These are phyloP conservation scores for Myrmecobius fasciatus DNA, from an alignment of 2,113 vertebrate genomes.

Conservation along the genomic window DNA sequence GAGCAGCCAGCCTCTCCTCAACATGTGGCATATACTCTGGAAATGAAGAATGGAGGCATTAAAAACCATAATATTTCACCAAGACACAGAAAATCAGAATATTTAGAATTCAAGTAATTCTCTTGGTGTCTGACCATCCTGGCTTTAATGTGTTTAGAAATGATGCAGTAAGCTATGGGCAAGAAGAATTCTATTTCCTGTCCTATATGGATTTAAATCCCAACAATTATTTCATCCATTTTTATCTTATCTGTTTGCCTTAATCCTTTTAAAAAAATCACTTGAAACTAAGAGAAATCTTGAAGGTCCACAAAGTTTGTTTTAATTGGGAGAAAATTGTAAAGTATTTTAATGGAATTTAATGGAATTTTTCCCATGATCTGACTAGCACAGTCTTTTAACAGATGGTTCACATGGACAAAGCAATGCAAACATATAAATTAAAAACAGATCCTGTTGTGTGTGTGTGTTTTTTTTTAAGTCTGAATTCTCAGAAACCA, in stretches of 20 bases:
- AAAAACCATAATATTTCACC: not conserved
- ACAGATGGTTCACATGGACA: conserved; percentile 74
- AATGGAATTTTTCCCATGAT: conserved; percentile 73
- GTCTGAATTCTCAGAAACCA: conserved; percentile 49
- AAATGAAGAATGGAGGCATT: not conserved
- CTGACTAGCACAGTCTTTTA: conserved; percentile 54
- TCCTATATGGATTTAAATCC: conserved; percentile 30
- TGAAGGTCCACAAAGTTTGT: conserved; percentile 54
- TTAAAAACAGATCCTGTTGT: conserved; percentile 71
- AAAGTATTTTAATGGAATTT: conserved; percentile 75
- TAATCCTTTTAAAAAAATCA: conserved; percentile 22
- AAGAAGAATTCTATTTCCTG: not conserved
- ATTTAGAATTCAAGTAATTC: conserved; percentile 2
- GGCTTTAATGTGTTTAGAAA: conserved; percentile 50
- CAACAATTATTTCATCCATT: conserved; percentile 11
- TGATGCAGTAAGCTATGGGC: conserved; percentile 1
- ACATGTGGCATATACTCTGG: not conserved
- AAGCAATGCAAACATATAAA: conserved; percentile 58
- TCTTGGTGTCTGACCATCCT: conserved; percentile 11
- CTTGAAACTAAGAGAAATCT: conserved; percentile 56
- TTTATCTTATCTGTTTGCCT: conserved; percentile 45
- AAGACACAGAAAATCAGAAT: not conserved
- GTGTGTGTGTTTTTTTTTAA: not conserved
- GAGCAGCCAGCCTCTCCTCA: not conserved
- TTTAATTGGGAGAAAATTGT: conserved; percentile 74